phyloP scores from a whole-genome alignment of 2,797 vertebrate species.

The Euthynnus affinis region DNA sequence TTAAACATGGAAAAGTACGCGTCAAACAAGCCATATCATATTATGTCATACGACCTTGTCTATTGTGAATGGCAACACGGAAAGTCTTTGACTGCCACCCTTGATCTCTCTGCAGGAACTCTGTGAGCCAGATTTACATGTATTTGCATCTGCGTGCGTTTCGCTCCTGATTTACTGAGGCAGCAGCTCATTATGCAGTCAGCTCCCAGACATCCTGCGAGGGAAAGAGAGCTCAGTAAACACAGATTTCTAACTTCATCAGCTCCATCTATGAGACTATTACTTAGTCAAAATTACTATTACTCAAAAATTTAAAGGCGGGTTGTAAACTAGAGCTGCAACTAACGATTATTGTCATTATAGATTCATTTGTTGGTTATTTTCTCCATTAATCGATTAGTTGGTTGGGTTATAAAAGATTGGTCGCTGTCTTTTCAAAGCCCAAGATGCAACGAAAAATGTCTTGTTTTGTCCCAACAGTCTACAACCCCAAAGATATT shows the following conservation, averaged over 20 bases:
- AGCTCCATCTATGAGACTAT: too few relatives aligned
- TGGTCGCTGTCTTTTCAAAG: too few relatives aligned
- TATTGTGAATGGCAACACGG: neutral
- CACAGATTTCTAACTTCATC: neutral
- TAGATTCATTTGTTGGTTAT: too few relatives aligned
- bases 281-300: too few relatives aligned
- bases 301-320: too few relatives aligned
- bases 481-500: too few relatives aligned
- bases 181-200: neutral
- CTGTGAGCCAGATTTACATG: neutral
- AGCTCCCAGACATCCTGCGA: neutral
- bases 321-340: too few relatives aligned
- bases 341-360: too few relatives aligned
- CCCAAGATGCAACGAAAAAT: too few relatives aligned
- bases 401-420: too few relatives aligned
- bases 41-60: neutral
- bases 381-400: too few relatives aligned
- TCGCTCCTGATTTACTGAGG: neutral
- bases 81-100: neutral
- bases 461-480: too few relatives aligned
- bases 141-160: neutral
- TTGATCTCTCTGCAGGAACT: neutral
- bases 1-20: neutral
- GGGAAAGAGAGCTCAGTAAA: neutral
- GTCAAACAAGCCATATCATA: neutral